A percentile compares a stretch with the other conserved stretches of the same genome.
Evolutionary conservation across 2,888 invertebrate species (phyloP).

Genomic region (Noctua pronuba): DNA sequence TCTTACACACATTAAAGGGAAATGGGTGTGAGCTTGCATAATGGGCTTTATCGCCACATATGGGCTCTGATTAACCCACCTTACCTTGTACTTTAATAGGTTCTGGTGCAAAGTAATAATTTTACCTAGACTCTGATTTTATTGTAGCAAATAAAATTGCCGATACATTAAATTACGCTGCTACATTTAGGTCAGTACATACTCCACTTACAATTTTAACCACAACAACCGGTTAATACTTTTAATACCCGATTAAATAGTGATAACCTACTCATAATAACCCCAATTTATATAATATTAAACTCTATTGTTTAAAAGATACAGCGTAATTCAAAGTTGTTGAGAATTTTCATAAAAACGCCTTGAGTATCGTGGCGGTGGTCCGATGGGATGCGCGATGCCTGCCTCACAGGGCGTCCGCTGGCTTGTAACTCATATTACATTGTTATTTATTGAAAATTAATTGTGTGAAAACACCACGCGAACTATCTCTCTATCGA

Average conservation of each 20-base stretch:
- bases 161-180: constrained; percentile 33
- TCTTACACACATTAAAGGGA: constrained; percentile 54
- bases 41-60: constrained; percentile 61
- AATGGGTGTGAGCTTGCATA: constrained; percentile 58
- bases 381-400: constrained; percentile 77
- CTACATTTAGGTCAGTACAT: constrained; percentile 47
- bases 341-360: constrained; percentile 63
- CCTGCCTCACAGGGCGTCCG: constrained; percentile 76
- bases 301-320: constrained; percentile 55
- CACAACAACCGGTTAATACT: constrained; percentile 27
- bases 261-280: constrained; percentile 43
- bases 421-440: constrained; percentile 76
- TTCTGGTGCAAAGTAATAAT: constrained; percentile 48
- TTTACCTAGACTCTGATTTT: constrained; percentile 44
- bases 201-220: constrained; percentile 36
- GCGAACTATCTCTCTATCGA: constrained; percentile 71
- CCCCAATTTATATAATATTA: constrained; percentile 42
- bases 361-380: constrained; percentile 73
- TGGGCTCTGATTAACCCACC: constrained; percentile 56
- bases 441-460: constrained; percentile 85
- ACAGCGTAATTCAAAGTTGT: constrained; percentile 51
- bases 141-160: constrained; percentile 50
- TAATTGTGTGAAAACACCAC: constrained; percentile 81
- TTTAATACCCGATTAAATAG: constrained; percentile 13
- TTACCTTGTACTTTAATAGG: constrained; percentile 58